Conservation (phyloP, 1,140 invertebrate species). For the Drosophila littoralis region DNA sequence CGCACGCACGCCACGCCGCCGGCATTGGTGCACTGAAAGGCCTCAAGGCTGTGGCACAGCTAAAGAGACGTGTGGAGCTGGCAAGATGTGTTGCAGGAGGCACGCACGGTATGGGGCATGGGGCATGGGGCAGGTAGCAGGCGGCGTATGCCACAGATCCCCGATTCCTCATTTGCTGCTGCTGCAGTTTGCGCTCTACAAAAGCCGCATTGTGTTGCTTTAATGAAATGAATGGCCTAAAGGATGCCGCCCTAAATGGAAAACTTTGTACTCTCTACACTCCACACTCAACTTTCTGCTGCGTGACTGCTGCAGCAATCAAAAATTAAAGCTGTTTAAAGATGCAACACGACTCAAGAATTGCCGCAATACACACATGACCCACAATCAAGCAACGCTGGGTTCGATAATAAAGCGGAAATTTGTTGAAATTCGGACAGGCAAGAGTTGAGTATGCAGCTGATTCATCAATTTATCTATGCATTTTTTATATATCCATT, state of each 20-base stretch:
- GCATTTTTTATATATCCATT: slow-evolving; percentile 36
- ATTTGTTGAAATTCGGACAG: background rate
- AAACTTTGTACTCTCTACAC: slow-evolving; percentile 29
- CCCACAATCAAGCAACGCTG: slow-evolving; percentile 66
- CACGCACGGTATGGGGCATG: background rate
- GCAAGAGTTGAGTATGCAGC: background rate
- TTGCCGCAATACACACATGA: slow-evolving; percentile 61
- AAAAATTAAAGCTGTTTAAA: slow-evolving; percentile 69
- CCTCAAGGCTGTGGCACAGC: slow-evolving; percentile 51
- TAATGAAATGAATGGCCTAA: slow-evolving; percentile 79
- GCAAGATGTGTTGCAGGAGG: background rate
- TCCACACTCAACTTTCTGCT: slow-evolving; percentile 17
- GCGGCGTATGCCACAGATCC: slow-evolving; percentile 34
- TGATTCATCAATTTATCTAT: slow-evolving; percentile 22
- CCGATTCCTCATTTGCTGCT: slow-evolving; percentile 48
- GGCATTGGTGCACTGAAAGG: slow-evolving; percentile 72
- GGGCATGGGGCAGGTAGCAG: slow-evolving; percentile 23
- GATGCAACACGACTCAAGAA: slow-evolving; percentile 50
- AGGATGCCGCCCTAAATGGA: slow-evolving; percentile 41
- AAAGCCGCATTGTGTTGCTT: slow-evolving; percentile 78
- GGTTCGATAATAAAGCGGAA: slow-evolving; percentile 32
- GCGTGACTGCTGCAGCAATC: slow-evolving; percentile 26
- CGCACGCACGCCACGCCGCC: slow-evolving; percentile 75
- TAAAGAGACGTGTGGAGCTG: slow-evolving; percentile 30
- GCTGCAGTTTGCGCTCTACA: slow-evolving; percentile 65